A percentile compares a stretch with the other conserved stretches of the same genome.
Conservation (phyloP, 2,797 vertebrate species). For the Synanceia verrucosa region DNA sequence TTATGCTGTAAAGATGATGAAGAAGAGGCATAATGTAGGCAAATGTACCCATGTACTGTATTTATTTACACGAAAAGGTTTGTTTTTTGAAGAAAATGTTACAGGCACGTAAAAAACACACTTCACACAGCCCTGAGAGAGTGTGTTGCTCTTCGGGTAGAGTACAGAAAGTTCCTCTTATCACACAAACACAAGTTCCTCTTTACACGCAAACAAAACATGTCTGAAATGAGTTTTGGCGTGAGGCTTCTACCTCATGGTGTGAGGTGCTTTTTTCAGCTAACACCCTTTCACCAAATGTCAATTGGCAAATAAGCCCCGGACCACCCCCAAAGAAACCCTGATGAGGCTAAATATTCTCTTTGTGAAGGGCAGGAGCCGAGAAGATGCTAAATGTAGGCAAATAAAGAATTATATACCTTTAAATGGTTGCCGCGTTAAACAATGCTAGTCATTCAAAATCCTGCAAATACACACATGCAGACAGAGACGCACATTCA, state of each 20-base stretch:
- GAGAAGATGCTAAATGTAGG: constrained; percentile 70
- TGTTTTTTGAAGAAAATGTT: not conserved
- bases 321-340: constrained; percentile 50
- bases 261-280: constrained; percentile 73
- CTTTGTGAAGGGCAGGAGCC: constrained; percentile 46
- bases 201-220: constrained; percentile 71
- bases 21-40: constrained; percentile 4
- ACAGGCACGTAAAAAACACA: constrained; percentile 20
- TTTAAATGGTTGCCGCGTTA: constrained; percentile 43
- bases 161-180: constrained; percentile 57
- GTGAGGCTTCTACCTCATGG: constrained; percentile 66
- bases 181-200: constrained; percentile 52
- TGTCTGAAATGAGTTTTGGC: constrained; percentile 65
- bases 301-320: constrained; percentile 69
- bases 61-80: constrained; percentile 14
- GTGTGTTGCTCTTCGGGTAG: constrained; percentile 21
- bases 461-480: constrained; percentile 31
- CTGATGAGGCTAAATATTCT: constrained; percentile 57
- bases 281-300: constrained; percentile 76
- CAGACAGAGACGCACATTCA: constrained; percentile 7
- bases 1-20: constrained; percentile 49
- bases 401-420: constrained; percentile 72
- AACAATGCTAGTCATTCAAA: constrained; percentile 46
- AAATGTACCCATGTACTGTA: constrained; percentile 13
- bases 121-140: constrained; percentile 32